Base-by-base conservation (phyloP, 2,888 invertebrate species). In the Tetropium fuscum region DNA sequence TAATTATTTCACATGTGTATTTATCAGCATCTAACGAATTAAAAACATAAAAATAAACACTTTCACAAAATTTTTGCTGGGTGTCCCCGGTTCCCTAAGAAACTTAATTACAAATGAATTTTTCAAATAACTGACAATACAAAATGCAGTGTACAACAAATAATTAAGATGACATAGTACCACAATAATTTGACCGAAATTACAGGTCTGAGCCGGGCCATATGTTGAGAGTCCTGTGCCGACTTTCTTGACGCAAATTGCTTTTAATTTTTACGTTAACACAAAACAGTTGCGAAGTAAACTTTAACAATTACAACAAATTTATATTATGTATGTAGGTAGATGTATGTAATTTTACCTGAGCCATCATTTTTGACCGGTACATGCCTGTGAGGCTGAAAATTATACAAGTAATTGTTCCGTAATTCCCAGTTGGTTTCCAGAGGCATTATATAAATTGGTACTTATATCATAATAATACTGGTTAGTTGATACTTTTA, bases 291-390 rank as follows among this genome's bases (percentile, higher is more conserved):
- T 51, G 51, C 8, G 16, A 5, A 34, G 13, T 2, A 11, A 32
- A 32, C 15, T 38, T 40, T 27, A 51, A 51, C 48, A 48, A 48
- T 48, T 48, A 38, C 36, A 36, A 27, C n/a, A 30, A 44, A 44
- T 27, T 44, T 44, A 36, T 48, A 34, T 48, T 48, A 34, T 15
- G 27, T 44, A 25, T 11, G 48, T 16, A 48, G 48, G 27, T 36
- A 48, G 19, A 10, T 19, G 11, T 20, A 19, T 20, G 27, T 44
- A 44, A 44, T 44, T 44, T 44, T 13, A 44, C 16, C 16, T 25
- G 27, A 19, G 11, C 18, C n/a, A 16, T 16, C 22, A 20, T 43
- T 41, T 22, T 43, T 34, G 15, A 13, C 15, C 25, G 22, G 15
- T 13, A 13, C 20, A 43, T 25, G 43, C 22, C 43, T 27, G 8